Conservation (phyloP, 2,888 invertebrate species). For the Drosophila peninsularis region DNA sequence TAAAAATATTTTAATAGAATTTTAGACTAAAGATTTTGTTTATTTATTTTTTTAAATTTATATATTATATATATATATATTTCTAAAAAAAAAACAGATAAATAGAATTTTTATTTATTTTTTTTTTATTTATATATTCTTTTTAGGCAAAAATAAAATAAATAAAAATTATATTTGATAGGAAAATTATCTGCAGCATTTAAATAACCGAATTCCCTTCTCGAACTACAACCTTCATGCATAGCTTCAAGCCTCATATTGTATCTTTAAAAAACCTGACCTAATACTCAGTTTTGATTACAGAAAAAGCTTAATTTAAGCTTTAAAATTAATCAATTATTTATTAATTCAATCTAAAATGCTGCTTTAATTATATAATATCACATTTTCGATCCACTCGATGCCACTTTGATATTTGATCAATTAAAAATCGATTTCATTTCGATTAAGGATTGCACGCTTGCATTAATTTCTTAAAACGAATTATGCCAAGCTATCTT, state of each 20-base stretch:
- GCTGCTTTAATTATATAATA: background rate
- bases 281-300: background rate
- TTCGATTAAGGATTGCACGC: conserved; percentile 3
- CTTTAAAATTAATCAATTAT: background rate
- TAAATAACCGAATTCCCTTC: background rate
- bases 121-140: no score
- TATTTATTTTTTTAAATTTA: no score
- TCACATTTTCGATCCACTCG: background rate
- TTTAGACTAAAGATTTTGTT: background rate
- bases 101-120: no score
- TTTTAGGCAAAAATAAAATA: no score
- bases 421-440: conserved; percentile 7
- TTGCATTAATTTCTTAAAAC: background rate
- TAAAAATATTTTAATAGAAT: background rate
- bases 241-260: background rate
- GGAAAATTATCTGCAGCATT: no score
- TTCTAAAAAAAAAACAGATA: no score
- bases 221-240: background rate
- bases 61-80: no score
- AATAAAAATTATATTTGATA: no score
- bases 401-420: background rate
- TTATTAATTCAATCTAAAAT: background rate
- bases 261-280: background rate
- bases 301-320: background rate
- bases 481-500: background rate